These are phyloP conservation scores for Myiozetetes cayanensis DNA, from an alignment of 2,113 vertebrate species.

Conservation along the genomic window DNA sequence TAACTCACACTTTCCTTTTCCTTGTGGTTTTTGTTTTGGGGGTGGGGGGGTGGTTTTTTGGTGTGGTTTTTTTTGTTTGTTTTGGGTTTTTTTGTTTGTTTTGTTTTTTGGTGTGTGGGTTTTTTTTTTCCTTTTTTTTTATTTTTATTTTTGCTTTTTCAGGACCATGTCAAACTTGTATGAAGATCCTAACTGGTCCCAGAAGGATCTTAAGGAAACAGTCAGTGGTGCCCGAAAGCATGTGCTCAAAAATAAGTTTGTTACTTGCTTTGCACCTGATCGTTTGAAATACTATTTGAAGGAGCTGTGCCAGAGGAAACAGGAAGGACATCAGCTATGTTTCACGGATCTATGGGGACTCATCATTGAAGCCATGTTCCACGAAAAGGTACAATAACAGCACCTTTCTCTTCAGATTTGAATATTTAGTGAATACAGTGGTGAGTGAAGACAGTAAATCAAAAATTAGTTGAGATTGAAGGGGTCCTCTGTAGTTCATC, in stretches of 20 bases:
- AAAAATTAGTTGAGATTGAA: neutral
- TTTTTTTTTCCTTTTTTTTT: neutral
- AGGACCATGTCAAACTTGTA: slow-evolving; percentile 85
- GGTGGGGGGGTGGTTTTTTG: no score
- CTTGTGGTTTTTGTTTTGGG: neutral
- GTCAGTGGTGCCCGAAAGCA: slow-evolving; percentile 68
- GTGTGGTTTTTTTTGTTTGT: neutral
- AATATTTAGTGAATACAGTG: neutral
- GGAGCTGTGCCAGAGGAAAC: slow-evolving; percentile 67
- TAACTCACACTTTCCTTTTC: neutral
- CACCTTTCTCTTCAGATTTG: neutral
- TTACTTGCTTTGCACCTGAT: slow-evolving; percentile 66
- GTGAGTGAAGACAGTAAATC: neutral
- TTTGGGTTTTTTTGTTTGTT: no score
- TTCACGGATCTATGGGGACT: slow-evolving; percentile 84
- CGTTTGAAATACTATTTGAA: slow-evolving; percentile 74
- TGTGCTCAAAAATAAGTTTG: slow-evolving; percentile 67
- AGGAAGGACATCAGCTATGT: slow-evolving; percentile 76
- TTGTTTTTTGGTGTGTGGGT: no score
- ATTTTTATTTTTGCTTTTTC: neutral
- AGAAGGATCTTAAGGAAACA: slow-evolving; percentile 67
- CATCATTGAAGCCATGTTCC: slow-evolving; percentile 76
- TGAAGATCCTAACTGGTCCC: slow-evolving; percentile 82
- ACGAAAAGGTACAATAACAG: slow-evolving; percentile 73
- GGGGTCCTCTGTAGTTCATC: neutral